Percentiles rank a stretch among this genome's conserved stretches.
Evolutionary conservation across 2,113 vertebrate species (phyloP).

Genomic region (Cephalopholis sonnerati): DNA sequence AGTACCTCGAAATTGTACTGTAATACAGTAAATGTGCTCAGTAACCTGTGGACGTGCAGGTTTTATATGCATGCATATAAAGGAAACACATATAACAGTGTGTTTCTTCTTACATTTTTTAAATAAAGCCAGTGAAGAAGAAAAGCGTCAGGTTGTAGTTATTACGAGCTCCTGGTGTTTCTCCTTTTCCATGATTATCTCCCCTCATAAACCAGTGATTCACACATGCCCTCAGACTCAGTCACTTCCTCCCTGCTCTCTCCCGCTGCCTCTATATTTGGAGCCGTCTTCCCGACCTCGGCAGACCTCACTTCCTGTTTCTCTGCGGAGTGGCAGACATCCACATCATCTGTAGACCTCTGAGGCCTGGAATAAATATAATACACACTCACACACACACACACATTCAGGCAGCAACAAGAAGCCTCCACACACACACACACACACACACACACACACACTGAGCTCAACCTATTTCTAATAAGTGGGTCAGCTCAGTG

Average conservation of each 20-base stretch:
- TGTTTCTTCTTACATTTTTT: neutral
- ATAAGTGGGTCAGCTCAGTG: constrained; percentile 66
- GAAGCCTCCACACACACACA: neutral
- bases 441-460: constrained; percentile 15
- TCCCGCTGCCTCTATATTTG: constrained; percentile 77
- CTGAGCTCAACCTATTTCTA: constrained; percentile 33
- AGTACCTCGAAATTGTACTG: no score
- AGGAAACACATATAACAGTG: no score
- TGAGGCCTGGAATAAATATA: constrained; percentile 47
- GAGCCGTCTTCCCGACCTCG: constrained; percentile 64
- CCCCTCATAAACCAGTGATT: constrained; percentile 27
- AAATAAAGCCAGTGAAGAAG: neutral
- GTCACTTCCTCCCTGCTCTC: constrained; percentile 63
- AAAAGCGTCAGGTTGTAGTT: neutral
- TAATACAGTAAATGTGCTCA: no score
- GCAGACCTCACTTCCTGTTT: constrained; percentile 80
- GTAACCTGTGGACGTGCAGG: no score
- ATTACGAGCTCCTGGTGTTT: neutral
- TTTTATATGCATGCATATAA: no score
- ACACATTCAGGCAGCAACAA: neutral
- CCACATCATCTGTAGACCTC: constrained; percentile 44
- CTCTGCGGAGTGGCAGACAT: constrained; percentile 56
- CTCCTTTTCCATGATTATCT: neutral
- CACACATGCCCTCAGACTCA: constrained; percentile 4
- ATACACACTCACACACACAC: constrained; percentile 4